phyloP scores from a whole-genome alignment of 2,797 vertebrate genomes.

The Phyllotis vaccarum region DNA sequence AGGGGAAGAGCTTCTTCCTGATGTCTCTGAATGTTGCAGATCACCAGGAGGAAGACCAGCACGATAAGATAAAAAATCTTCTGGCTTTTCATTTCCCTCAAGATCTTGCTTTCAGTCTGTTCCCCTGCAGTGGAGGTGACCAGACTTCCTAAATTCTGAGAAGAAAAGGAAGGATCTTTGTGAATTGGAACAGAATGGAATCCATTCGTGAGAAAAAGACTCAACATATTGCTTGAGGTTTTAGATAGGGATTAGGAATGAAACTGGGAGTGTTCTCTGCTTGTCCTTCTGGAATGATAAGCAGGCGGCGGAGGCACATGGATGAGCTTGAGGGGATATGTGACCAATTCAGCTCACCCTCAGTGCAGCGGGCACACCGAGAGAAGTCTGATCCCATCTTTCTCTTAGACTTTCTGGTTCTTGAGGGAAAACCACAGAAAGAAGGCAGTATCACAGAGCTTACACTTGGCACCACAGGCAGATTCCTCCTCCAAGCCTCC shows the following conservation, averaged over 20 bases:
- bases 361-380: too few relatives aligned
- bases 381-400: not conserved
- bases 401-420: not conserved
- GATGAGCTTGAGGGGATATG: not conserved
- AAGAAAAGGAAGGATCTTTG: not conserved
- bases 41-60: not conserved
- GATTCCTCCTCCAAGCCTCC: not conserved
- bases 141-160: not conserved
- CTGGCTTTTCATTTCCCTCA: not conserved
- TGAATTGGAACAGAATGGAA: not conserved
- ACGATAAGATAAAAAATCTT: not conserved
- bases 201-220: not conserved
- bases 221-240: not conserved
- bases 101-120: not conserved
- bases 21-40: not conserved
- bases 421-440: not conserved
- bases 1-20: not conserved
- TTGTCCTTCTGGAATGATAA: not conserved
- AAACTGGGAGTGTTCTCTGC: not conserved
- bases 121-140: not conserved
- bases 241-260: not conserved
- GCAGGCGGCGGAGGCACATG: not conserved
- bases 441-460: not conserved
- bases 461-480: constrained; percentile 36
- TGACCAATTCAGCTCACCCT: not conserved